Evolutionary conservation across 2,113 vertebrate species (phyloP), one percentile per base, ranked within the genome.

Genomic region (Trichomycterus rosablanca): DNA sequence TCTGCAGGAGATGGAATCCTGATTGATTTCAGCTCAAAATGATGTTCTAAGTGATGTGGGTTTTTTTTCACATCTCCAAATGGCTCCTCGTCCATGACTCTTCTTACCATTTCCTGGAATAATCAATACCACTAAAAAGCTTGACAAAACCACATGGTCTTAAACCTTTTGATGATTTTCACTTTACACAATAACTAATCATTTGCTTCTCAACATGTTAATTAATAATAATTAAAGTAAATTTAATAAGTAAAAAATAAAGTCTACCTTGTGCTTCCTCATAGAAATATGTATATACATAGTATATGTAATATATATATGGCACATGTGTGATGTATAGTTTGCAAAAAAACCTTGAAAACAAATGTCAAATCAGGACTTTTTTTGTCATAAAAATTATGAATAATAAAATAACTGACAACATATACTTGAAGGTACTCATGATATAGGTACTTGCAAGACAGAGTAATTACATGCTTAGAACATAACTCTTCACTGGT

Each of bases 111-210:
- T 90, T 91, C 88, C 84, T 87, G 81, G 70, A 74, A 78, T 80
- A 86, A 92, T 90, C 86, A 83, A 90, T 90, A 87, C 26, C 72
- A 75, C 76, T 87, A 86, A 88, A 89, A 87, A 79, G 78, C 76
- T 37, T 59, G 42, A 40, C 45, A 46, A 54, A 55, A 40, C 56
- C 48, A 67, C 53, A 59, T 63, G 46, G 26, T 68, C 20, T 49
- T 20, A 35, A 16, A 15, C 24, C 11, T 55, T 15, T 55, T 46
- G 5, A 12, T 9, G 20, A 24, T 28, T 61, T 68, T 65, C 9
- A 34, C 40, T 49, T 24, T 43, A 43, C 12, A 26, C n/a, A 24
- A 60, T 50, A 45, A 65, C 61, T 67, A 24, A 51, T 10, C 15
- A 34, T 7, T 18, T 58, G 26, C 20, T 55, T 56, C 23, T 34